Evolutionary conservation across 1,140 invertebrate species (phyloP).

Genomic region (Telenomus remus): DNA sequence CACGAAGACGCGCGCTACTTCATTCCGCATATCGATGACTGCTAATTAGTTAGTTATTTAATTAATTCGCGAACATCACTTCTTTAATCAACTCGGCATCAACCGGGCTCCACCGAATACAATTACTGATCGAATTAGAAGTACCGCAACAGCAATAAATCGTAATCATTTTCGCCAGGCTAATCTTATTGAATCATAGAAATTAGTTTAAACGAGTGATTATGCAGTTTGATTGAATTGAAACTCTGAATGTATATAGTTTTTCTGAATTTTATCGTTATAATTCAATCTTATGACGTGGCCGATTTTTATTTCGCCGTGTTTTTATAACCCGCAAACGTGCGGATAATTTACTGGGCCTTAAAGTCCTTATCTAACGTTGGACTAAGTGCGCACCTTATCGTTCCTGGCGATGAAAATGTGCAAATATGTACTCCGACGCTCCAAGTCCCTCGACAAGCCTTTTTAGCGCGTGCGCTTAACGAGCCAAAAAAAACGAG

Average conservation of each 20-base stretch:
- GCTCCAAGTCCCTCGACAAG: conserved; percentile 32
- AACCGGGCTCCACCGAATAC: neutral
- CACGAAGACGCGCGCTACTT: conserved; percentile 61
- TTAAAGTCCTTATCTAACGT: conserved; percentile 54
- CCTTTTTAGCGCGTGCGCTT: conserved; percentile 49
- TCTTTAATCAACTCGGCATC: conserved; percentile 36
- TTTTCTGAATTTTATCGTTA: no score
- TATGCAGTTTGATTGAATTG: no score
- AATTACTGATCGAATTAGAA: conserved; percentile 40
- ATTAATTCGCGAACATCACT: conserved; percentile 46
- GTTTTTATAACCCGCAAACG: conserved; percentile 31
- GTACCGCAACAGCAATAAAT: conserved; percentile 25
- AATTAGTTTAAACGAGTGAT: no score
- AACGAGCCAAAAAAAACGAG: conserved; percentile 43
- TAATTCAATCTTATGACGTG: conserved; percentile 28
- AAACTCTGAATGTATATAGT: no score
- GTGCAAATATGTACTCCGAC: conserved; percentile 55
- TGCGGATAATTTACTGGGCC: conserved; percentile 53
- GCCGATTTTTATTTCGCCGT: conserved; percentile 12
- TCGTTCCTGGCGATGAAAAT: conserved; percentile 49
- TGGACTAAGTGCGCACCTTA: conserved; percentile 47
- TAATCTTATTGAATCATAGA: no score
- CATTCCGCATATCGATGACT: conserved; percentile 72
- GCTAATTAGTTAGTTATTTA: conserved; percentile 64
- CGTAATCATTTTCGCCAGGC: conserved; percentile 16